Conservation (phyloP, 2,797 vertebrate species). For the Remorina albescens region DNA sequence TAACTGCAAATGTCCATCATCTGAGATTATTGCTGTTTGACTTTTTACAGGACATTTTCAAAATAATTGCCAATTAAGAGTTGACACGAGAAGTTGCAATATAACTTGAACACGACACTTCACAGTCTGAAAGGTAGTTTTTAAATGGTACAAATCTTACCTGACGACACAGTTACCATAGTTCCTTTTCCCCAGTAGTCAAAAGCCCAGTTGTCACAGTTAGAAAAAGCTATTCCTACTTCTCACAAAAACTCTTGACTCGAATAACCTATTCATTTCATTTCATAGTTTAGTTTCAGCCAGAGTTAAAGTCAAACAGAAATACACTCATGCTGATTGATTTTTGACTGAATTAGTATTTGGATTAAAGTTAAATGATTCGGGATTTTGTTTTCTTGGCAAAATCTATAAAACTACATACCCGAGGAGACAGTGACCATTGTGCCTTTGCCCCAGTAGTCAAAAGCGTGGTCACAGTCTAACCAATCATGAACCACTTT, state of each 20-base stretch:
- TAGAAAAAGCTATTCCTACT: neutral
- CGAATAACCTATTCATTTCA: neutral
- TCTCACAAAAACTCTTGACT: constrained; percentile 45
- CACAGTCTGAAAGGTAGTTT: neutral
- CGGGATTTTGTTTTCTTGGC: neutral
- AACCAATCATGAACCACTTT: constrained; percentile 1
- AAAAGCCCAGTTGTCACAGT: constrained; percentile 65
- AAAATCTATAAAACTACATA: constrained; percentile 42
- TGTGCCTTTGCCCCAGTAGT: constrained; percentile 67
- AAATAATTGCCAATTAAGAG: neutral
- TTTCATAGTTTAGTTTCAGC: neutral
- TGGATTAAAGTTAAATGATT: too few relatives aligned
- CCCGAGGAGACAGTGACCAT: constrained; percentile 70
- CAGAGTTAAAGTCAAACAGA: constrained; percentile 5
- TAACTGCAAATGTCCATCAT: neutral
- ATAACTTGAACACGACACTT: constrained; percentile 8
- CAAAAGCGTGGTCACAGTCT: constrained; percentile 57
- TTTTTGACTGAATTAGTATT: neutral
- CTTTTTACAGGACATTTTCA: neutral
- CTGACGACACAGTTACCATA: constrained; percentile 76
- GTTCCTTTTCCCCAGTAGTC: constrained; percentile 78
- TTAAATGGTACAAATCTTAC: constrained; percentile 59
- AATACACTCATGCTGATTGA: neutral
- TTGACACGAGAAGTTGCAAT: neutral
- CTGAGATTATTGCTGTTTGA: neutral